Conservation (phyloP, 2,888 invertebrate species). For the Philereme transversata region DNA sequence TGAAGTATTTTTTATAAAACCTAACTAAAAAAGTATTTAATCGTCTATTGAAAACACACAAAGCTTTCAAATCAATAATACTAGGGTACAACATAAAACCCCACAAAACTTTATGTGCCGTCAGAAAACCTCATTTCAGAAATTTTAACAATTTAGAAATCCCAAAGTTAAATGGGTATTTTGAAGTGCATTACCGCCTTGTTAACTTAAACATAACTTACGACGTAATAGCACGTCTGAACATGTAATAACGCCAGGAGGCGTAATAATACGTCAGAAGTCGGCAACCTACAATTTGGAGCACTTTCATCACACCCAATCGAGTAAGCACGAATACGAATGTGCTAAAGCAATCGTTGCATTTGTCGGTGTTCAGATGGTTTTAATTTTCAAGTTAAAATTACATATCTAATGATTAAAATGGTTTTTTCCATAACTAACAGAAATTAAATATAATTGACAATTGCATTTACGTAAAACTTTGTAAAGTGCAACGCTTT, state of each 20-base stretch:
- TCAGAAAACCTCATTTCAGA: no score
- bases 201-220: slow-evolving; percentile 38
- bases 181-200: slow-evolving; percentile 36
- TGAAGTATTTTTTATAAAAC: no score
- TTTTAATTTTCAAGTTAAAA: not conserved
- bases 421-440: no score
- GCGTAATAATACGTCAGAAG: slow-evolving; percentile 36
- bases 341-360: slow-evolving; percentile 3
- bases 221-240: slow-evolving; percentile 23
- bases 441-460: no score
- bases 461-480: no score
- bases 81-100: no score
- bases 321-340: slow-evolving; percentile 46
- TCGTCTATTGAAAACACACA: no score
- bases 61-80: no score
- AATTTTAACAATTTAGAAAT: slow-evolving; percentile 26
- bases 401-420: not conserved
- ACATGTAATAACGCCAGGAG: slow-evolving; percentile 30
- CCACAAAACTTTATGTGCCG: no score
- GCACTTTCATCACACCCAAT: slow-evolving; percentile 59
- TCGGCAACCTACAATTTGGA: slow-evolving; percentile 51
- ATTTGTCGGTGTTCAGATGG: not conserved
- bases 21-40: no score
- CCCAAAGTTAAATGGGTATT: slow-evolving; percentile 34
- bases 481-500: no score